Evolutionary conservation across 2,888 invertebrate species (phyloP), one percentile per base, ranked within the genome.

Genomic region (Pandemis heparana): DNA sequence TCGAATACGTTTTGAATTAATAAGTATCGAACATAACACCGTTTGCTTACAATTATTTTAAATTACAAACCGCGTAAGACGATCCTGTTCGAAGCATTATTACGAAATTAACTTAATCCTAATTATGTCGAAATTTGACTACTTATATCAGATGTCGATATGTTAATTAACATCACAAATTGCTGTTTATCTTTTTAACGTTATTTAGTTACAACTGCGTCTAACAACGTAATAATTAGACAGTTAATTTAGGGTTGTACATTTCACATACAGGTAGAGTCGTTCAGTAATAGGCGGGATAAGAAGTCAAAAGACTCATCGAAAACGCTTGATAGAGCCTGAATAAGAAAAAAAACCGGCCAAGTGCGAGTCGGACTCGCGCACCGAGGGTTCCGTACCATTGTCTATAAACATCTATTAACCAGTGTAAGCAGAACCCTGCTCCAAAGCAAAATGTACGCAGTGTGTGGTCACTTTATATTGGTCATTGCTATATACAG

Each of bases 71-170:
- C 39, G 12, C n/a, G 53, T 53, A 53, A 63, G 12, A 43, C 5
- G 32, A 62, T 70, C 16, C 23, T 63, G 53, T 43, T 51, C 23
- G 70, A 53, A 63, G 53, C 53, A 62, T 63, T 32, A 63, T 12
- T 12, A 62, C 60, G 18, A 51, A 63, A n/a, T 63, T 62, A 62
- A 69, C 39, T 62, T 39, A 48, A 61, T 48, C 38, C 48, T 62
- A 39, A 62, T 62, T 61, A 62, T 62, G 18, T 18, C 12, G 69
- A 69, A 69, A 62, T 46, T 39, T 23, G 43, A 62, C 39, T 61
- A 61, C 16, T 61, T 61, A 39, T 39, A 48, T 32, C 38, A 18
- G 23, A 48, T 60, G 46, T 38, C 16, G 7, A 48, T 41, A 46
- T 68, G 16, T 23, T 16, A 16, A 38, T 16, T 46, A 60, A 60